phyloP scores from a whole-genome alignment of 1,140 invertebrate genomes.

The Drosophila serrata region DNA sequence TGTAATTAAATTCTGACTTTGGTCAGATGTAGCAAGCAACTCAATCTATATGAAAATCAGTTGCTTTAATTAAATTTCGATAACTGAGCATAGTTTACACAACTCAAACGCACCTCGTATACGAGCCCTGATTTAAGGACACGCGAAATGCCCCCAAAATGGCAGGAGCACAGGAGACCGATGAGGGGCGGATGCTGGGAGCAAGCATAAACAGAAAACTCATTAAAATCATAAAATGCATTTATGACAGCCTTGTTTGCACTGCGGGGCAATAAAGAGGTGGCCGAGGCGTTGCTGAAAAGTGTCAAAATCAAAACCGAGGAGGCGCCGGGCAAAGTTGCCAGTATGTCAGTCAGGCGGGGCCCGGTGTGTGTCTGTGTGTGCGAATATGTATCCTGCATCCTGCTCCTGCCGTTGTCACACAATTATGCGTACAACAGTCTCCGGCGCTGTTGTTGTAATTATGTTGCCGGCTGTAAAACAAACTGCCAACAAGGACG shows the following conservation, averaged over 20 bases:
- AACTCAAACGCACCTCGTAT: constrained; percentile 9
- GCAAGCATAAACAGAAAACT: constrained; percentile 79
- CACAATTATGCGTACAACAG: constrained; percentile 81
- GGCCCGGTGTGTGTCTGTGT: constrained; percentile 13
- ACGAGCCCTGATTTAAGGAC: constrained; percentile 16
- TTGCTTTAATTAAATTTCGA: constrained; percentile 45
- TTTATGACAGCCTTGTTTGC: constrained; percentile 80
- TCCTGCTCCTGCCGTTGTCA: constrained; percentile 67
- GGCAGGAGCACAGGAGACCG: background rate
- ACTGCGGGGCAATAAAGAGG: constrained; percentile 68
- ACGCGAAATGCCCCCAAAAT: constrained; percentile 26
- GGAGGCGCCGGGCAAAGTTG: constrained; percentile 71
- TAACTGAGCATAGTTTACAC: constrained; percentile 23
- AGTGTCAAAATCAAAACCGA: constrained; percentile 82
- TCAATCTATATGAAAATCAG: constrained; percentile 37
- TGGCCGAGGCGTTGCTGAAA: constrained; percentile 61
- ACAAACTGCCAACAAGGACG: constrained; percentile 75
- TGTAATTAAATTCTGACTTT: constrained; percentile 42
- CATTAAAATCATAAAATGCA: constrained; percentile 84
- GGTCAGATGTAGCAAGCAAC: background rate
- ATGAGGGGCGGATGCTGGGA: background rate
- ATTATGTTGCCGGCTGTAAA: constrained; percentile 74
- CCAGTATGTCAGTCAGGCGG: constrained; percentile 17
- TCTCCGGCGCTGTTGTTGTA: constrained; percentile 72
- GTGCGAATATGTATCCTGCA: constrained; percentile 59